Evolutionary conservation across 2,113 vertebrate species (phyloP).

Genomic region (Mellivora capensis): DNA sequence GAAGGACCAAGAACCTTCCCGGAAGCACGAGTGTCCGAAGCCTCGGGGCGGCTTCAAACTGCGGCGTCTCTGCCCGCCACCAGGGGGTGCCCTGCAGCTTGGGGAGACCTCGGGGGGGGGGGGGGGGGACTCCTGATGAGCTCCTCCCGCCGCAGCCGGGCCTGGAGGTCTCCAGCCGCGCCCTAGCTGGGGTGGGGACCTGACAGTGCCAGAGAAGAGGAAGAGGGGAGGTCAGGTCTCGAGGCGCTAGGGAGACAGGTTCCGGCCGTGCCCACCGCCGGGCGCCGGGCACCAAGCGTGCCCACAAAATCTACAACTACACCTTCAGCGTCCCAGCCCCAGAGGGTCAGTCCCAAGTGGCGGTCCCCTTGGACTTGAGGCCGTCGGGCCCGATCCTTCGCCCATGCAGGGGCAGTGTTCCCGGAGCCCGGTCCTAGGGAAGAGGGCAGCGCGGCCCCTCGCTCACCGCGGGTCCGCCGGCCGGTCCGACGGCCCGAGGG

Average conservation of each 20-base stretch:
- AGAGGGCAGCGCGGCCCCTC: not conserved
- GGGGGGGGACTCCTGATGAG: not conserved
- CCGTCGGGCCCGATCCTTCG: not conserved
- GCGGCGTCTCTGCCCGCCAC: slow-evolving; percentile 16
- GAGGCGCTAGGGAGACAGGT: not conserved
- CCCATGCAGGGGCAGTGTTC: not conserved
- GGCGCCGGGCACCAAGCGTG: not conserved
- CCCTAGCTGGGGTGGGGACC: not conserved
- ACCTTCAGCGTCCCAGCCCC: not conserved
- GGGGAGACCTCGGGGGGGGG: slow-evolving; percentile 47
- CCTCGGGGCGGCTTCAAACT: not conserved
- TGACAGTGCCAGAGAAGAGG: not conserved
- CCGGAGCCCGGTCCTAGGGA: not conserved
- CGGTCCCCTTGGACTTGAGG: slow-evolving; percentile 30
- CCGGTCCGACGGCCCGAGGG: not conserved
- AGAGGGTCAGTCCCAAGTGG: not conserved
- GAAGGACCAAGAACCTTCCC: not conserved
- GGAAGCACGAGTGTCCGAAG: not conserved
- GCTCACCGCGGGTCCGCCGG: not conserved
- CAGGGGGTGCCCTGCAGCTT: slow-evolving; percentile 56
- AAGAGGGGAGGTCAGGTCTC: not conserved
- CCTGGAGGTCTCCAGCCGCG: not conserved
- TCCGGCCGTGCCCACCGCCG: not conserved
- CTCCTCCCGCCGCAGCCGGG: not conserved
- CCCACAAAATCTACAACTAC: not conserved